Evolutionary conservation across 2,888 invertebrate genomes (phyloP).

Genomic region (Pheosia tremula): DNA sequence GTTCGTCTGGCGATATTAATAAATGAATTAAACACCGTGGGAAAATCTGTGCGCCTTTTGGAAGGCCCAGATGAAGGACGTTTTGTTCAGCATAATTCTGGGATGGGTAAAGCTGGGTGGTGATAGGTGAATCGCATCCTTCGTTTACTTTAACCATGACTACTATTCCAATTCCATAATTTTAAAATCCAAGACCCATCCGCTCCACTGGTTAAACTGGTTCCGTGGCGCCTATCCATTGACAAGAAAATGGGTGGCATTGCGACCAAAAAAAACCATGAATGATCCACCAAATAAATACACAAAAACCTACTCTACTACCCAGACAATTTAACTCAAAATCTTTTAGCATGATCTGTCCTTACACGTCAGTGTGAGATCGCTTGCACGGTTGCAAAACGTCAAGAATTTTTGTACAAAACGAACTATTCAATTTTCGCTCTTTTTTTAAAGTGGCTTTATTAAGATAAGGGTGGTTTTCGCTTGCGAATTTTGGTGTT

Average conservation of each 20-base stretch:
- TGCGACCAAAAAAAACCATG: constrained; percentile 43
- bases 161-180: constrained; percentile 18
- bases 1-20: background rate
- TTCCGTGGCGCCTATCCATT: constrained; percentile 65
- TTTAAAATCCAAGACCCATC: constrained; percentile 25
- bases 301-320: constrained; percentile 16
- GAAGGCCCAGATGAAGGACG: too few species aligned
- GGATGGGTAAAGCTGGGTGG: too few species aligned
- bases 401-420: constrained; percentile 50
- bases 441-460: constrained; percentile 33
- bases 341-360: background rate
- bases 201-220: constrained; percentile 52
- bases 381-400: constrained; percentile 38
- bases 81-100: too few species aligned
- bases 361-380: constrained; percentile 1
- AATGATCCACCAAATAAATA: constrained; percentile 26
- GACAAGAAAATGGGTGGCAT: constrained; percentile 57
- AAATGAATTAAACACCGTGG: background rate
- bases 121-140: too few species aligned
- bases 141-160: too few species aligned
- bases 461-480: constrained; percentile 36
- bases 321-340: accelerated
- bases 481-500: constrained; percentile 22
- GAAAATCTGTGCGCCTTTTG: too few species aligned
- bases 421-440: constrained; percentile 49